phyloP scores from a whole-genome alignment of 1,140 invertebrate genomes.

The Pinna nobilis region DNA sequence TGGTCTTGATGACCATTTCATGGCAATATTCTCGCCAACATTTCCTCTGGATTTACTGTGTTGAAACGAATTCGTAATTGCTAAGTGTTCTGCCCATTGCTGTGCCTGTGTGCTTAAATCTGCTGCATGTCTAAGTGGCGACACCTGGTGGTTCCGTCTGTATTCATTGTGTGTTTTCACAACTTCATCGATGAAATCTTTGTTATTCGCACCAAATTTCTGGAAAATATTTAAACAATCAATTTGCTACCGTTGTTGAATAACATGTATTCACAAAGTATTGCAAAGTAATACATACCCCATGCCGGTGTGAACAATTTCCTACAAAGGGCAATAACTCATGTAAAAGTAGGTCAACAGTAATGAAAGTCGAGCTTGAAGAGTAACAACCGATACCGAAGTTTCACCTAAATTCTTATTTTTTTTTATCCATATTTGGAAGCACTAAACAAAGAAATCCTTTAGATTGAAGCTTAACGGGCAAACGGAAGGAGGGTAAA shows the following conservation, averaged over 20 bases:
- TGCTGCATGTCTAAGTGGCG: constrained; percentile 77
- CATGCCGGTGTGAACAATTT: too few species aligned
- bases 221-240: constrained; percentile 12
- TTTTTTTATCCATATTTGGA: too few species aligned
- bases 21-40: constrained; percentile 72
- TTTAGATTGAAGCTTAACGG: too few species aligned
- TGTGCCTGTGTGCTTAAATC: constrained; percentile 87
- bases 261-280: background rate
- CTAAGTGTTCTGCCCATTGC: constrained; percentile 88
- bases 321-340: background rate
- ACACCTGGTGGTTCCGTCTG: constrained; percentile 82
- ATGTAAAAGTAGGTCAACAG: background rate
- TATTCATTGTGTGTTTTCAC: constrained; percentile 85
- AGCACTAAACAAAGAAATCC: too few species aligned
- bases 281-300: background rate
- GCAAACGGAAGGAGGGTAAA: too few species aligned
- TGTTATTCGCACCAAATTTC: constrained; percentile 32
- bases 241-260: background rate
- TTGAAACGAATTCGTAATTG: constrained; percentile 81
- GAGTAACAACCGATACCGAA: background rate
- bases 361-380: background rate
- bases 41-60: constrained; percentile 78
- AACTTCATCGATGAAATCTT: constrained; percentile 64
- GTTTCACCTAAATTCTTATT: too few species aligned
- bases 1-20: constrained; percentile 61